Evolutionary conservation across 2,797 vertebrate genomes (phyloP).

Genomic region (Urophycis tenuis): DNA sequence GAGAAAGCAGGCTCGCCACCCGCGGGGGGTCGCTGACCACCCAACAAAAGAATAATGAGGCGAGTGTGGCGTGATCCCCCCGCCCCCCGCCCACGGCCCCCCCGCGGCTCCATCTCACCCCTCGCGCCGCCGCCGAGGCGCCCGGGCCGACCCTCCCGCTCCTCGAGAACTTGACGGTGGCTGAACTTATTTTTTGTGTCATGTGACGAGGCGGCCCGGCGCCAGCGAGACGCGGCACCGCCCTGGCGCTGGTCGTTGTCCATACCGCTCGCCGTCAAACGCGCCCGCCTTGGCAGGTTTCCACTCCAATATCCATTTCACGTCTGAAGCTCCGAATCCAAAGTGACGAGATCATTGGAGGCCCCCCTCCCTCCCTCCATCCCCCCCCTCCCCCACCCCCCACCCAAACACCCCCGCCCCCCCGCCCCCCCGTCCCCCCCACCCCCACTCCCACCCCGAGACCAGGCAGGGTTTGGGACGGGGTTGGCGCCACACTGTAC

Average conservation of each 20-base stretch:
- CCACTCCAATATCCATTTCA: conserved; percentile 96
- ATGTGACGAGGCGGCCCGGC: conserved; percentile 93
- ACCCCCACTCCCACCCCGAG: conserved; percentile 73
- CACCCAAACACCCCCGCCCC: conserved; percentile 74
- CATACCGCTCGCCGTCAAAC: conserved; percentile 96
- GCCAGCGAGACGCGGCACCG: conserved; percentile 93
- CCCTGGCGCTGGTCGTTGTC: conserved; percentile 99
- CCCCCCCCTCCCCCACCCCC: conserved; percentile 79
- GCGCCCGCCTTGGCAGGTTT: conserved; percentile 95
- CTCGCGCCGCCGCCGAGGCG: conserved; percentile 76
- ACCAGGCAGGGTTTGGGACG: conserved; percentile 32
- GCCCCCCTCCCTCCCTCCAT: conserved; percentile 78
- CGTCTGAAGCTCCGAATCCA: conserved; percentile 92
- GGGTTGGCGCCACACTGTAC: background rate
- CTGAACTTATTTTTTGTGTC: conserved; percentile 99
- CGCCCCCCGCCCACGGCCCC: conserved; percentile 67
- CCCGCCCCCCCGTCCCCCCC: conserved; percentile 84
- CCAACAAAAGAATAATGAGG: conserved; percentile 85
- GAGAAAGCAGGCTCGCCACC: conserved; percentile 46
- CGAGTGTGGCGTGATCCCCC: conserved; percentile 55
- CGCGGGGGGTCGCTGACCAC: conserved; percentile 48
- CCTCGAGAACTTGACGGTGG: conserved; percentile 89
- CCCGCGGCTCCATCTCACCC: conserved; percentile 65
- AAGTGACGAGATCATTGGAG: conserved; percentile 99
- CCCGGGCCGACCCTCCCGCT: conserved; percentile 57